A percentile compares a stretch with the other conserved stretches of the same genome.
Evolutionary conservation across 2,888 invertebrate genomes (phyloP).

Genomic region (Pseudoips prasinana): DNA sequence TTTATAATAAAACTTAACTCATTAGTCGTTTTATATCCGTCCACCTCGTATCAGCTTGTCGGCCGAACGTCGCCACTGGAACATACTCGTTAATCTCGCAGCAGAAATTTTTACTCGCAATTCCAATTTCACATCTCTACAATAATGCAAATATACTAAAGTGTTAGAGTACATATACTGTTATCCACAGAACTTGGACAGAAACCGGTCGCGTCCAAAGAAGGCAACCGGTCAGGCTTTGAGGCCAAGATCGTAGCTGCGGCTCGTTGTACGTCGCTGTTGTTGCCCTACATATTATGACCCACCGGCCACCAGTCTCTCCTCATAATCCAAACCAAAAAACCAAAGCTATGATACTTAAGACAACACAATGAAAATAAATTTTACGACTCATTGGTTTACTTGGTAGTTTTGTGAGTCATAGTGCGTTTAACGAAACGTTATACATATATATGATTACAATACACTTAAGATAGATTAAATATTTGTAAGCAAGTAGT

Average conservation of each 20-base stretch:
- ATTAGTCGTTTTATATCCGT: too few relatives aligned
- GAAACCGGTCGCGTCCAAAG: constrained; percentile 75
- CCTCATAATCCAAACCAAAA: constrained; percentile 19
- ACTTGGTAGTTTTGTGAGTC: constrained; percentile 9
- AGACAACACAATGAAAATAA: constrained; percentile 21
- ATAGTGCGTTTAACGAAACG: constrained; percentile 4
- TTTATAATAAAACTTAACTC: too few relatives aligned
- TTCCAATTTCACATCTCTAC: too few relatives aligned
- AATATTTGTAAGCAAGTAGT: too few relatives aligned
- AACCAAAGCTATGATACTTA: constrained; percentile 3
- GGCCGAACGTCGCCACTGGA: too few relatives aligned
- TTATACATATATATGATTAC: too few relatives aligned
- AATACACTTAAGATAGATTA: too few relatives aligned
- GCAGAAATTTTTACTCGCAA: too few relatives aligned
- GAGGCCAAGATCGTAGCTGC: constrained; percentile 64
- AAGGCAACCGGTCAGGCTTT: constrained; percentile 71
- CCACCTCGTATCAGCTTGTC: too few relatives aligned
- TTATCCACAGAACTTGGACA: constrained; percentile 55
- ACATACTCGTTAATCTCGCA: too few relatives aligned
- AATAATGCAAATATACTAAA: constrained; percentile 10
- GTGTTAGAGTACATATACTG: constrained; percentile 54
- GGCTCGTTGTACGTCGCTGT: constrained; percentile 34
- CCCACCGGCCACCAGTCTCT: constrained; percentile 34
- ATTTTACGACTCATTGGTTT: constrained; percentile 29
- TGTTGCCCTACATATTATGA: constrained; percentile 62